A percentile compares a stretch with the other conserved stretches of the same genome.
These are phyloP conservation scores for Ectemnius continuus DNA, from an alignment of 2,888 invertebrate species.

Conservation along the genomic window DNA sequence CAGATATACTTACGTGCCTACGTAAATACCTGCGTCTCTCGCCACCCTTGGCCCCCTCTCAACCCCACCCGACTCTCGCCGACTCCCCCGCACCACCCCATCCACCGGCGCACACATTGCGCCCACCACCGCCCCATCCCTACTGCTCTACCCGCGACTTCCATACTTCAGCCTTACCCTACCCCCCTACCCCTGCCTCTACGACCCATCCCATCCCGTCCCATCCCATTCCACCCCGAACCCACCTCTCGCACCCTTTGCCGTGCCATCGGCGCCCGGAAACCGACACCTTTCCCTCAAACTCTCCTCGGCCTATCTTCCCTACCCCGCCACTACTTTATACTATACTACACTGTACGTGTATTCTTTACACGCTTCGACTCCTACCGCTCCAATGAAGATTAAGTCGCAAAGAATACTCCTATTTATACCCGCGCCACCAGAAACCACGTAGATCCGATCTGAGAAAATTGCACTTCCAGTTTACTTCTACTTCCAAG, in stretches of 20 bases:
- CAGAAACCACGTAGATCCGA: no score
- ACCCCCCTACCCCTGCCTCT: not conserved
- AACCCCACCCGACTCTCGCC: not conserved
- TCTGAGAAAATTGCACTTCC: no score
- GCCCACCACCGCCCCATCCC: not conserved
- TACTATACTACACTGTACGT: no score
- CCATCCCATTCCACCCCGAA: slow-evolving; percentile 1
- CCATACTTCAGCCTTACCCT: not conserved
- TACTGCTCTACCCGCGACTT: not conserved
- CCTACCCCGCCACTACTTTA: no score
- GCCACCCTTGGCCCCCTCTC: slow-evolving; percentile 9
- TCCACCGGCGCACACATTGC: slow-evolving; percentile 13
- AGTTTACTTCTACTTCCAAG: no score
- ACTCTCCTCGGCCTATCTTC: no score
- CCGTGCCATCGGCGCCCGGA: slow-evolving; percentile 3
- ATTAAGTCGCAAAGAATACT: no score
- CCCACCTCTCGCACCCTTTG: slow-evolving; percentile 12
- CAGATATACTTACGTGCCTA: slow-evolving; percentile 14
- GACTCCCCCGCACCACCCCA: not conserved
- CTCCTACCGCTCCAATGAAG: no score
- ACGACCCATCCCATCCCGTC: not conserved
- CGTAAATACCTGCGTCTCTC: slow-evolving; percentile 21
- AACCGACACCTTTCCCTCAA: not conserved
- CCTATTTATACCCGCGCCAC: no score
- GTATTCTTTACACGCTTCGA: no score